Conservation (phyloP, 2,113 vertebrate species). For the Siniperca knerii region DNA sequence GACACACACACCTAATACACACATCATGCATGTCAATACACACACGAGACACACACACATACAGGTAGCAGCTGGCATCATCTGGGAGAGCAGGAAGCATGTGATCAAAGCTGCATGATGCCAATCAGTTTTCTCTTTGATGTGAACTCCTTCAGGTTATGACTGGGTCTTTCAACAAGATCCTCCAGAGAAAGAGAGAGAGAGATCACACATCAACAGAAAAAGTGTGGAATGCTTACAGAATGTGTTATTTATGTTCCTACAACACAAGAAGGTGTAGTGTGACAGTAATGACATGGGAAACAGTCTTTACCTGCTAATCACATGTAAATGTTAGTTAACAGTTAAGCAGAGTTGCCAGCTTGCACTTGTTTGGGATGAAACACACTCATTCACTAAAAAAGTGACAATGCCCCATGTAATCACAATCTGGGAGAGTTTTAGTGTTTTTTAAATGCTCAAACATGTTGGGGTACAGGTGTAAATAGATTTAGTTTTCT, state of each 20-base stretch:
- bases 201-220: background rate
- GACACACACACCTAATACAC: background rate
- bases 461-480: background rate
- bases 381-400: background rate
- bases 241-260: background rate
- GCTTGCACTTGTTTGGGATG: background rate
- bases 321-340: background rate
- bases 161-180: background rate
- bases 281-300: background rate
- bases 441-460: too few relatives aligned
- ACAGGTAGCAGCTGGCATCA: slow-evolving; percentile 46
- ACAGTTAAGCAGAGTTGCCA: background rate
- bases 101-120: slow-evolving; percentile 43
- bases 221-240: background rate
- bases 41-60: background rate
- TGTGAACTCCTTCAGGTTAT: slow-evolving; percentile 35
- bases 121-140: slow-evolving; percentile 48
- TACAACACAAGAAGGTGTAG: background rate
- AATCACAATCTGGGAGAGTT: too few relatives aligned
- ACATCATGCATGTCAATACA: background rate
- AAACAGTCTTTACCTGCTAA: background rate
- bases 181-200: slow-evolving; percentile 6
- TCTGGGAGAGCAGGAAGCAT: slow-evolving; percentile 15
- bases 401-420: background rate
- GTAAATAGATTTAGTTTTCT: background rate